Evolutionary conservation across 2,113 vertebrate genomes (phyloP), one percentile per base, ranked within the genome.

Genomic region (Loxodonta africana): DNA sequence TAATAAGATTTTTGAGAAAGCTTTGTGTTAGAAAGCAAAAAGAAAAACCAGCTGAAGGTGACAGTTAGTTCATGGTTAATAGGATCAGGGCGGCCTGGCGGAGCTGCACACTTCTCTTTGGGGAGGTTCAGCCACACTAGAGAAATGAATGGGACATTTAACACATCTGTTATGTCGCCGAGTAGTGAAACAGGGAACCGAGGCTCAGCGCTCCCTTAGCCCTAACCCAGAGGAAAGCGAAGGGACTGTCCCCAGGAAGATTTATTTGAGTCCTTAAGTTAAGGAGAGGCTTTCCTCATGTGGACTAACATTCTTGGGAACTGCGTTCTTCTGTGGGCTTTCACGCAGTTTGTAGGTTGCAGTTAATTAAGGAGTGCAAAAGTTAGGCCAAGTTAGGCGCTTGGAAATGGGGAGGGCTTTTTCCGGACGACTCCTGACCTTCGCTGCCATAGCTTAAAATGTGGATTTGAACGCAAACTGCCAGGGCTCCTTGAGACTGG

Each of bases 21-120:
- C 99, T 99, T 99, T 99, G 99, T 99, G 99, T 98, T 98, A 98
- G 98, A 98, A 98, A 99, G 99, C 98, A 98, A 98, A 99, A 98
- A 98, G 98, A 98, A 98, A 99, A 99, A 99, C 99, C 99, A 99
- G 99, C 99, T 99, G 99, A 99, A 99, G 99, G 99, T 99, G 99
- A 99, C 99, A 99, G 99, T 99, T 99, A 99, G 99, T 99, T 99
- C 99, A 99, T 99, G 99, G 99, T 99, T 99, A 99, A 99, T 99
- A 99, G 99, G 99, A 99, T 99, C 99, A 99, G 98, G 98, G 97
- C 98, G 89, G 98, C 99, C 98, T 98, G 99, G 98, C 98, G 97
- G 97, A 98, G 98, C 99, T 99, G 99, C 99, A 99, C 99, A 99
- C 99, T 99, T 99, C 98, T 98, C 98, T 97, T 97, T 97, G 98